These are phyloP conservation scores for Venustoraphidia nigricollis DNA, from an alignment of 2,888 invertebrate species.

Conservation along the genomic window DNA sequence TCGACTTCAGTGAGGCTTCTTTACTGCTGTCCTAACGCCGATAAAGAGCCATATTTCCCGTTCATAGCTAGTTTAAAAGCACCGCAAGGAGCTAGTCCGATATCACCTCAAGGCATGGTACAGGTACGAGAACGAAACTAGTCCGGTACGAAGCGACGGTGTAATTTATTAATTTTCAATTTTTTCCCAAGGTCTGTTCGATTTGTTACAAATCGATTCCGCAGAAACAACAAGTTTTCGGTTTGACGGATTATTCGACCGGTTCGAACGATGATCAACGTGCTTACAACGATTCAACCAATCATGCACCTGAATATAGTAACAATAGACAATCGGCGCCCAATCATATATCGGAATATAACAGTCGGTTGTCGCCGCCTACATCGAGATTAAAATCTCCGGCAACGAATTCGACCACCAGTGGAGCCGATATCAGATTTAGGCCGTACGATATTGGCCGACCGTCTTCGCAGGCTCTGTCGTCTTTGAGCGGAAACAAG, in stretches of 20 bases:
- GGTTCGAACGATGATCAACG: neutral
- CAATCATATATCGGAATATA: slow-evolving; percentile 15
- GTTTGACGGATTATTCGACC: slow-evolving; percentile 21
- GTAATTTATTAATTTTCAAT: slow-evolving; percentile 2
- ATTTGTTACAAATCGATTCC: slow-evolving; percentile 73
- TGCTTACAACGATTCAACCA: slow-evolving; percentile 22
- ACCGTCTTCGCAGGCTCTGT: neutral
- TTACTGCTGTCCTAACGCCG: slow-evolving; percentile 71
- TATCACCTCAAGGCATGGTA: slow-evolving; percentile 63
- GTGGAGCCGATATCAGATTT: slow-evolving; percentile 38
- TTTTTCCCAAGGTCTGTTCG: slow-evolving; percentile 54
- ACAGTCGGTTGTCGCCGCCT: slow-evolving; percentile 23
- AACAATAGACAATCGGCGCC: slow-evolving; percentile 16
- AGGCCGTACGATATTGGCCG: slow-evolving; percentile 41
- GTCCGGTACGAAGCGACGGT: too few species aligned
- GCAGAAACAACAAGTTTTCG: slow-evolving; percentile 58
- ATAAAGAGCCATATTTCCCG: slow-evolving; percentile 80
- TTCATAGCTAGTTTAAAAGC: slow-evolving; percentile 69
- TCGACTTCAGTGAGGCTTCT: slow-evolving; percentile 66
- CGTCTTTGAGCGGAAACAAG: too few species aligned
- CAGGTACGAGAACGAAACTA: neutral
- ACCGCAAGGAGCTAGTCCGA: slow-evolving; percentile 73
- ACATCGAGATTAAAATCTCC: slow-evolving; percentile 34
- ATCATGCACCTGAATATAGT: slow-evolving; percentile 24
- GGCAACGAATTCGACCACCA: slow-evolving; percentile 18